Evolutionary conservation across 2,113 vertebrate genomes (phyloP), one percentile per base, ranked within the genome.

Genomic region (Callopanchax toddi): DNA sequence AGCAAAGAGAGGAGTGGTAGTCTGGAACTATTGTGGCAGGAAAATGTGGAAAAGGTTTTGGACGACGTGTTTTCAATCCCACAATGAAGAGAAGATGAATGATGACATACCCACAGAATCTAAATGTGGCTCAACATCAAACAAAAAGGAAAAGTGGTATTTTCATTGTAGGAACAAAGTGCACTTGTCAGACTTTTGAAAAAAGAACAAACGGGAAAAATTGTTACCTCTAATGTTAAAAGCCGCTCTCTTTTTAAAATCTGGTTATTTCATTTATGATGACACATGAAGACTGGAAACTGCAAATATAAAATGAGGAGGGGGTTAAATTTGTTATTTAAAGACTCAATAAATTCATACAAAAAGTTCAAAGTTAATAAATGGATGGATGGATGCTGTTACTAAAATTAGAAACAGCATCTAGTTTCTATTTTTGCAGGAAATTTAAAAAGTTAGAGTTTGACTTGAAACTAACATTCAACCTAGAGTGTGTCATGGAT

Each of bases 1-100:
- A 21, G 9, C 1, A 5, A 9, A 34, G 25, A 69, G 18, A 53
- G 54, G 18, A 25, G 54, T 43, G 34, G 53, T 39, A 26, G 32
- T 36, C 50, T 66, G 48, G 22, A n/a, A n/a, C 23, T 42, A 18
- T 8, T 37, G 34, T 5, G 0, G 20, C 48, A 67, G 46, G 43
- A 53, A 67, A 49, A 59, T 29, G 34, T 46, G 45, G 32, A 65
- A 52, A 32, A 53, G 13, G 29, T 12, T 65, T 46, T 49, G 17
- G 44, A 60, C 26, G 22, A 20, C 4, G 5, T 64, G 48, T 66
- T 51, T 61, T 62, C 18, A 32, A 46, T 58, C 37, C 39, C 51
- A 52, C 45, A 57, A 25, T 26, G 39, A 46, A 21, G 20, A 46
- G 7, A 67, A 51, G n/a, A 25, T 5, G 34, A n/a, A 22, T 12